phyloP scores from a whole-genome alignment of 2,797 vertebrate species.

The Sternotherus odoratus region DNA sequence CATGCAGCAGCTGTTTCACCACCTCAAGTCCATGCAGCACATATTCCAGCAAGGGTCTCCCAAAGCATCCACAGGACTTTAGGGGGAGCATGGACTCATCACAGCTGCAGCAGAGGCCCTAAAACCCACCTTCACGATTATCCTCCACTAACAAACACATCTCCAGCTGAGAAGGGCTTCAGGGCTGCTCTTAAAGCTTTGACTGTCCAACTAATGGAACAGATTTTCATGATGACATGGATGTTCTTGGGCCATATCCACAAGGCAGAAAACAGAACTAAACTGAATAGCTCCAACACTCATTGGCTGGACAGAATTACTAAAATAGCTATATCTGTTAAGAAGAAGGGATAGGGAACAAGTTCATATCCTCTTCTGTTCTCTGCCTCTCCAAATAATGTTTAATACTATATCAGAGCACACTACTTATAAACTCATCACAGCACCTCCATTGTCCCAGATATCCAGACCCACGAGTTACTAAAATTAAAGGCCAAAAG shows the following conservation, averaged over 20 bases:
- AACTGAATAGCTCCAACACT: not conserved
- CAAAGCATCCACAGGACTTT: not conserved
- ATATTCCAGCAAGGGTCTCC: not conserved
- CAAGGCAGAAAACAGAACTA: not conserved
- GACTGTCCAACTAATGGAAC: not conserved
- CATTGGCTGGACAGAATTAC: not conserved
- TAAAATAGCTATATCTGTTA: too few species aligned
- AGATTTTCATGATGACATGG: not conserved
- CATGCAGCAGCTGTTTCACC: not conserved
- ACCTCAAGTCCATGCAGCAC: not conserved
- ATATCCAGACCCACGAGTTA: not conserved
- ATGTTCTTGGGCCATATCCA: not conserved
- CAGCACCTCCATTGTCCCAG: not conserved
- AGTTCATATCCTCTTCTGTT: not conserved
- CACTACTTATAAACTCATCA: not conserved
- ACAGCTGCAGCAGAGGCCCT: not conserved
- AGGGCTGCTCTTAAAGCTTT: not conserved
- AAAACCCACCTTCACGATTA: not conserved
- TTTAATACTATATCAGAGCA: not conserved
- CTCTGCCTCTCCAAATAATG: not conserved
- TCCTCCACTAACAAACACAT: not conserved
- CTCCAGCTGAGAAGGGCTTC: not conserved
- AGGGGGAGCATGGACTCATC: too few species aligned
- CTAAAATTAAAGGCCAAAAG: slow-evolving; percentile 12
- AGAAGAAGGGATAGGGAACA: not conserved